Conservation (phyloP, 30 jellyfish, hydroid and myxozoan genomes). For the Calvadosia cruxmelitensis region DNA sequence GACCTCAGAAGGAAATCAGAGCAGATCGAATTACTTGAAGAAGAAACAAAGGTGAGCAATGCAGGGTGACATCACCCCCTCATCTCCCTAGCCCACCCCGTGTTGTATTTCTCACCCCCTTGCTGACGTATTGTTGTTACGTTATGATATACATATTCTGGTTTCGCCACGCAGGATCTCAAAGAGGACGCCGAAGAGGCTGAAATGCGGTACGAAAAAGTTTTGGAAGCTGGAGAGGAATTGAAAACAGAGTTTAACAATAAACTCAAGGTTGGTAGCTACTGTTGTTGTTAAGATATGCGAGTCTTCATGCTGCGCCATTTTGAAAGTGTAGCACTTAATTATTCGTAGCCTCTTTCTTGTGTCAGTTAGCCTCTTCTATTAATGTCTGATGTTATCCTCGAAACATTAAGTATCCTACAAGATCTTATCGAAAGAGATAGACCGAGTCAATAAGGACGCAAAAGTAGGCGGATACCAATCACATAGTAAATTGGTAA, state of each 20-base stretch:
- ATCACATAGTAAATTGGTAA: no score
- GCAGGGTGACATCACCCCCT: no score
- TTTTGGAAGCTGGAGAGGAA: constrained; percentile 89
- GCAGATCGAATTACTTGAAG: constrained; percentile 22
- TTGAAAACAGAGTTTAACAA: constrained; percentile 59
- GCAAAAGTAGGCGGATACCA: no score
- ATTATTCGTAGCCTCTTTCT: neutral
- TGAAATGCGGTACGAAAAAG: constrained; percentile 46
- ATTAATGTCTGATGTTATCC: no score
- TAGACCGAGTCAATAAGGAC: no score
- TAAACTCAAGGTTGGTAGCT: constrained; percentile 60
- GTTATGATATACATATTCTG: no score
- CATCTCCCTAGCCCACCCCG: neutral
- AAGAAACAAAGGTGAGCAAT: constrained; percentile 40
- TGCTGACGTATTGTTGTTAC: no score
- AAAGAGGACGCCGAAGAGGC: constrained; percentile 64
- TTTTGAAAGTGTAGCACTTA: no score
- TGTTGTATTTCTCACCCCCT: neutral
- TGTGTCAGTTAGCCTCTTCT: neutral
- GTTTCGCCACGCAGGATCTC: constrained; percentile 21
- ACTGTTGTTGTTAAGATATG: no score
- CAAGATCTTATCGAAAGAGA: no score
- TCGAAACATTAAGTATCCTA: no score
- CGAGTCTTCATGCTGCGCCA: no score
- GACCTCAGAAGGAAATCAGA: constrained; percentile 24